phyloP scores from a whole-genome alignment of 1,140 invertebrate genomes.

The Scaptomyza montana region DNA sequence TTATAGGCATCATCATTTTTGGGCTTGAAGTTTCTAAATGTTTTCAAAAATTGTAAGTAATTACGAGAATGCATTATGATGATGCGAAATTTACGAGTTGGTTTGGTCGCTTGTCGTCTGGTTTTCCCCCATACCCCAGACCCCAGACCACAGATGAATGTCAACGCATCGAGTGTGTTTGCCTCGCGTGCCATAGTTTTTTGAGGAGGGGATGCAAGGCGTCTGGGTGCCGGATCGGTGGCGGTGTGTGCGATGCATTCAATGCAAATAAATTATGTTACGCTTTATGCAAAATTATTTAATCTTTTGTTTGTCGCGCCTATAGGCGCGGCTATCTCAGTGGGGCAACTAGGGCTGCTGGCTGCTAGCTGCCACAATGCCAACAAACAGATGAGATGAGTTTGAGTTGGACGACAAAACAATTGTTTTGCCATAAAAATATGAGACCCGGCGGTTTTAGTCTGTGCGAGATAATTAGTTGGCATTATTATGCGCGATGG shows the following conservation, averaged over 20 bases:
- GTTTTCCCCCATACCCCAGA: not conserved
- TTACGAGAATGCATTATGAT: slow-evolving; percentile 82
- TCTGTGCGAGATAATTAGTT: slow-evolving; percentile 78
- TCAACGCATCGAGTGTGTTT: not conserved
- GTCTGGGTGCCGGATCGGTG: slow-evolving; percentile 64
- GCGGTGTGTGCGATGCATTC: slow-evolving; percentile 79
- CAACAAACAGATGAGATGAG: not conserved
- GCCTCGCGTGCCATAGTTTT: slow-evolving; percentile 8
- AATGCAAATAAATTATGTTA: slow-evolving; percentile 83
- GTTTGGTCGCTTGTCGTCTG: slow-evolving; percentile 27
- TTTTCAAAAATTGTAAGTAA: slow-evolving; percentile 82
- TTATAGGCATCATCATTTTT: slow-evolving; percentile 44
- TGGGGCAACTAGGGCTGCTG: slow-evolving; percentile 23
- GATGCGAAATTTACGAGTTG: slow-evolving; percentile 79
- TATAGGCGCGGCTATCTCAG: slow-evolving; percentile 17
- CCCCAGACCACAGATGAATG: not conserved
- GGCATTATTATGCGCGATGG: slow-evolving; percentile 66
- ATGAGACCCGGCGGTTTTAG: slow-evolving; percentile 68
- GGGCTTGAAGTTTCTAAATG: slow-evolving; percentile 74
- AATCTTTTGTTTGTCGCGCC: slow-evolving; percentile 79
- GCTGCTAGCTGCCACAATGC: not conserved
- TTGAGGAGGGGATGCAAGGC: not conserved
- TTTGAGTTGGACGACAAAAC: slow-evolving; percentile 22
- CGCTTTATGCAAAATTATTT: slow-evolving; percentile 83
- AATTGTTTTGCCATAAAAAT: slow-evolving; percentile 81